Evolutionary conservation across 2,888 invertebrate species (phyloP).

Genomic region (Chalcosyrphus nemorum): DNA sequence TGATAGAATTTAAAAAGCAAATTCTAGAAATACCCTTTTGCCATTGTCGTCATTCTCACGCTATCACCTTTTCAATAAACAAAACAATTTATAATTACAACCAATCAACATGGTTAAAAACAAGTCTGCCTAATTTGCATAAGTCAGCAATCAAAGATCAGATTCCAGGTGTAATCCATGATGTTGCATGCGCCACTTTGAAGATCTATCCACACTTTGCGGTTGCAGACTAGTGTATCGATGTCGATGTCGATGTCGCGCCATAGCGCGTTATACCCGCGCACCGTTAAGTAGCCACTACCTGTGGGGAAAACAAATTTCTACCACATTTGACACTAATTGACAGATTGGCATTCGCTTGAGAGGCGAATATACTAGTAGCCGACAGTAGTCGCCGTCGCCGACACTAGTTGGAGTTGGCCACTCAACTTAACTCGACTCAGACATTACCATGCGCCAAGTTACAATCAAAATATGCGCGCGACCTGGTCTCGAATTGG

Average conservation of each 20-base stretch:
- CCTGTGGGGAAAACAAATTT: conserved; percentile 72
- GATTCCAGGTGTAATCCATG: conserved; percentile 66
- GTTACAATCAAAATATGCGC: conserved; percentile 58
- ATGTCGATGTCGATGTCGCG: too few relatives aligned
- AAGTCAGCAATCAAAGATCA: conserved; percentile 64
- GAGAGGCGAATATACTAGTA: conserved; percentile 32
- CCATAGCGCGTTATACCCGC: too few relatives aligned
- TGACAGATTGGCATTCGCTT: conserved; percentile 71
- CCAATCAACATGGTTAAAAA: conserved; percentile 61
- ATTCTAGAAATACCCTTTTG: too few relatives aligned
- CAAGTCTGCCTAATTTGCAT: conserved; percentile 66
- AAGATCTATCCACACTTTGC: conserved; percentile 15
- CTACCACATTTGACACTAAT: conserved; percentile 71
- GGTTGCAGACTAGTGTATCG: conserved; percentile 7
- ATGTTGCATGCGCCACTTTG: conserved; percentile 70
- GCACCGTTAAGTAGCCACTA: conserved; percentile 46
- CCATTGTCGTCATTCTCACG: too few relatives aligned
- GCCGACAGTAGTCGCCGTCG: conserved; percentile 62
- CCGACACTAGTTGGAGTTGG: conserved; percentile 5
- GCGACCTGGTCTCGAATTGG: conserved; percentile 60
- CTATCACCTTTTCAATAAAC: too few relatives aligned
- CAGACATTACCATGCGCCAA: conserved; percentile 43
- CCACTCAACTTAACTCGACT: too few relatives aligned
- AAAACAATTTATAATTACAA: conserved; percentile 51
- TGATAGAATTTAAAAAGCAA: too few relatives aligned